Evolutionary conservation across 2,113 vertebrate species (phyloP).

Genomic region (Microtus richardsoni): DNA sequence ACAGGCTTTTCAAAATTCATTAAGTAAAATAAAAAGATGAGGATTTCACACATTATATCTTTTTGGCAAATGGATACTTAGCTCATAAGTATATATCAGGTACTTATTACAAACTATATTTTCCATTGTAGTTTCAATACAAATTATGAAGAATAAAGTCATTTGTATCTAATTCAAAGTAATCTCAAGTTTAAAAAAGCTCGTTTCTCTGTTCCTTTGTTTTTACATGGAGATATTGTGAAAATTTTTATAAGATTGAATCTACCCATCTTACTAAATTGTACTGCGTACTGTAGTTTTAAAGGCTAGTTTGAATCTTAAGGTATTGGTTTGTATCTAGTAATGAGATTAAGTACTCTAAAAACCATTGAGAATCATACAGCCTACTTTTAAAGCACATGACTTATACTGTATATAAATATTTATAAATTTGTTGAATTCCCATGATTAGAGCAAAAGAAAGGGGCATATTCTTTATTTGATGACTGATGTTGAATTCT

Average conservation of each 20-base stretch:
- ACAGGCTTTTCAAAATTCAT: neutral
- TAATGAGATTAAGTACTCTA: neutral
- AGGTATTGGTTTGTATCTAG: neutral
- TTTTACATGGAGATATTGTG: neutral
- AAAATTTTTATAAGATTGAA: neutral
- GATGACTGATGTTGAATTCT: neutral
- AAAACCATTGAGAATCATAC: neutral
- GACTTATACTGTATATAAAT: neutral
- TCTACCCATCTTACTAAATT: neutral
- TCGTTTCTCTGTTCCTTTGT: neutral
- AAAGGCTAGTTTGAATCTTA: neutral
- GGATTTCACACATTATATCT: neutral
- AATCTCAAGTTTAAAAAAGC: neutral
- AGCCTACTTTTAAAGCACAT: neutral
- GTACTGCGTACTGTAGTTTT: neutral
- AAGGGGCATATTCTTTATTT: neutral
- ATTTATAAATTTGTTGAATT: neutral
- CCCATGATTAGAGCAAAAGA: neutral
- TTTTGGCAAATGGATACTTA: neutral
- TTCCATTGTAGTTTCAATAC: neutral
- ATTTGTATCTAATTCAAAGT: neutral
- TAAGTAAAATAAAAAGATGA: neutral
- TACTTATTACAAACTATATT: neutral
- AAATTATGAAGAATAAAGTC: neutral
- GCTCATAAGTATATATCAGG: neutral